Evolutionary conservation across 2,797 vertebrate species (phyloP).

Genomic region (Allobates femoralis): DNA sequence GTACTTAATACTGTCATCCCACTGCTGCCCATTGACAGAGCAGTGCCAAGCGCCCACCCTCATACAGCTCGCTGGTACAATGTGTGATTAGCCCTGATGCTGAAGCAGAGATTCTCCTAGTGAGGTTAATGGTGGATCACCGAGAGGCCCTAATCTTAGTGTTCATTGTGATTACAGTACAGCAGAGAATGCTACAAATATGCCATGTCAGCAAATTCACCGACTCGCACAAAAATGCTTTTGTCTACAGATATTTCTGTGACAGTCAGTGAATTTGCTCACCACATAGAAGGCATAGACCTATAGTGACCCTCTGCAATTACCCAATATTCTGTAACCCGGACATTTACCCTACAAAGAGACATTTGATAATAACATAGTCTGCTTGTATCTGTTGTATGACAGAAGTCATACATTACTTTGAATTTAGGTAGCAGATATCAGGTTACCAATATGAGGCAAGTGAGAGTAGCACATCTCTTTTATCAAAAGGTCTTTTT

Average conservation of each 20-base stretch:
- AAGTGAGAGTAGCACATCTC: too few relatives aligned
- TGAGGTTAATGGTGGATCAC: background rate
- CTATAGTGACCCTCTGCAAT: background rate
- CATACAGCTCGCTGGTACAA: background rate
- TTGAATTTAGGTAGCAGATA: too few relatives aligned
- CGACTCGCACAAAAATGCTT: background rate
- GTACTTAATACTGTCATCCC: background rate
- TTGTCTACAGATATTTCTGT: background rate
- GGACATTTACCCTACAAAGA: too few relatives aligned
- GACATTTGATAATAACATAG: too few relatives aligned
- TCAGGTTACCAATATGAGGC: too few relatives aligned
- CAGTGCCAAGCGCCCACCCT: background rate
- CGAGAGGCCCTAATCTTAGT: background rate
- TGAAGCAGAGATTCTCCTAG: background rate
- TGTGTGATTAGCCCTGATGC: background rate
- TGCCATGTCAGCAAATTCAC: slow-evolving; percentile 5
- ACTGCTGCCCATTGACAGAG: background rate
- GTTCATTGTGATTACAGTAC: background rate
- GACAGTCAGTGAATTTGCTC: background rate
- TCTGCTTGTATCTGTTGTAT: too few relatives aligned
- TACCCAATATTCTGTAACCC: too few relatives aligned
- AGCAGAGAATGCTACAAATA: background rate
- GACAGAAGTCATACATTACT: too few relatives aligned
- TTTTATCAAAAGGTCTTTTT: too few relatives aligned
- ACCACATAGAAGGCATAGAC: background rate